Base-by-base conservation (phyloP, 2,888 invertebrate species). In the Papilio elwesi region DNA sequence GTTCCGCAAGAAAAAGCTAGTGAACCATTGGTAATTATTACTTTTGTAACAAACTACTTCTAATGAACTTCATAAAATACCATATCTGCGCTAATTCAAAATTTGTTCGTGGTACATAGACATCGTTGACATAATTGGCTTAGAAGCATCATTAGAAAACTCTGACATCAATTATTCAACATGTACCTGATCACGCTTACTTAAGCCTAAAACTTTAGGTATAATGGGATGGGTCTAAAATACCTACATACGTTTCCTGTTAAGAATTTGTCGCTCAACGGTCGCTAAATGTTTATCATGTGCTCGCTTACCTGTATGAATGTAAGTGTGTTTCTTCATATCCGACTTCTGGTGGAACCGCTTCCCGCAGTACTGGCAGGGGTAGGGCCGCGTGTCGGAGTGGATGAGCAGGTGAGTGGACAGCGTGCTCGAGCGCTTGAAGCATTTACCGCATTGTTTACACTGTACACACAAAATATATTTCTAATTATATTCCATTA, bases 261-360 rank as follows among this genome's bases (percentile, higher is more conserved):
- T 26, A 26, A 26, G 26, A 26, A 26, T 26, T 26, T 26, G 1
- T 26, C 4, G 26, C 26, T 26, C 26, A 26, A 26, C 26, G 26
- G 1, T 4, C 26, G 4, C 26, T 26, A 26, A 26, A 26, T 4
- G 26, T 26, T 26, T 26, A 26, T 26, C 26, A 26, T 26, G 4
- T 26, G 2, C 26, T 26, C 26, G 26, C 26, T 96, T 85, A 97
- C 97, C 97, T 83, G 97, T 97, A 87, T 97, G 97, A 77, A 97
- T 99, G 88, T 99, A 99, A 43, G 99, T 99, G 93, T 99, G 99
- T 86, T 99, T 99, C 95, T 99, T 99, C 99, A 99, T 99, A 91
- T 99, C 99, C 69, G 98, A 98, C 89, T 99, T 99, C 93, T 99
- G 99, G 88, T 99, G 99, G 93, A 99, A 99, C 81, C 99, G 94